Evolutionary conservation across 2,113 vertebrate genomes (phyloP).

Genomic region (Oenanthe oenanthe): DNA sequence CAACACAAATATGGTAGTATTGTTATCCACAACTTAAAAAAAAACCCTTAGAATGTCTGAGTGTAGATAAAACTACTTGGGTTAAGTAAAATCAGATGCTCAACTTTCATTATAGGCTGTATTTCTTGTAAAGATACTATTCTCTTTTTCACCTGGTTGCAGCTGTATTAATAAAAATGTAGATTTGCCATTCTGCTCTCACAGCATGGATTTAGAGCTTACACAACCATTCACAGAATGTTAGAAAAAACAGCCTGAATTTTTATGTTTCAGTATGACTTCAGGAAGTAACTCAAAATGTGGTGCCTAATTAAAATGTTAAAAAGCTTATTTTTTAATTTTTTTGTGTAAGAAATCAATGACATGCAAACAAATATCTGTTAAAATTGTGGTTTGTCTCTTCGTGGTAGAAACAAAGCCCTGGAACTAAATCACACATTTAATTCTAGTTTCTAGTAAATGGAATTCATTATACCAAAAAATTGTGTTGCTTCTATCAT

Average conservation of each 20-base stretch:
- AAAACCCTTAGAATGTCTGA: background rate
- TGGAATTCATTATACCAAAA: background rate
- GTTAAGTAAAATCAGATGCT: background rate
- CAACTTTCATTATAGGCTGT: background rate
- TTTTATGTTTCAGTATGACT: background rate
- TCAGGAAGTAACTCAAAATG: background rate
- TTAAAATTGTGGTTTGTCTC: background rate
- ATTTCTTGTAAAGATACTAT: background rate
- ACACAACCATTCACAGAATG: background rate
- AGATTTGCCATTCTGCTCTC: background rate
- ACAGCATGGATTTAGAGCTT: background rate
- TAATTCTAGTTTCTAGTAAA: background rate
- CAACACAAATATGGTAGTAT: background rate
- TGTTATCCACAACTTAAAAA: background rate
- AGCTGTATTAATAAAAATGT: background rate
- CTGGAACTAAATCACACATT: background rate
- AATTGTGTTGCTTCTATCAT: background rate
- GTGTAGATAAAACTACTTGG: background rate
- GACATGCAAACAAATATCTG: background rate
- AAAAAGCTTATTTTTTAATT: background rate
- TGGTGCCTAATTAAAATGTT: background rate
- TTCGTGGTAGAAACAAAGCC: background rate
- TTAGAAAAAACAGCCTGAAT: background rate
- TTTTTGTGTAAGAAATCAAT: background rate
- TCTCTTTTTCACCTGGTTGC: background rate